Conservation (phyloP, 2,888 invertebrate species). For the Pammene fasciana region DNA sequence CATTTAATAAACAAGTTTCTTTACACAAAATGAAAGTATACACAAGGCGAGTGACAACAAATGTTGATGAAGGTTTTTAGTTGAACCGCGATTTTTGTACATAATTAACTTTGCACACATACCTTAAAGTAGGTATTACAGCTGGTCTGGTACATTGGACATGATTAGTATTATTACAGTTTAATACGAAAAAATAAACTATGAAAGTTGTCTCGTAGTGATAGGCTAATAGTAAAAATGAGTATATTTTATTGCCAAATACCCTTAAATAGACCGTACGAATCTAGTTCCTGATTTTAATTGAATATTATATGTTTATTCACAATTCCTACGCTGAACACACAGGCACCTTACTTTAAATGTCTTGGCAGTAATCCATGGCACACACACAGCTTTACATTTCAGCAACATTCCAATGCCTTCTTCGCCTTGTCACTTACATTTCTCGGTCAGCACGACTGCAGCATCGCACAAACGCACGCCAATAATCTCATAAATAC, state of each 20-base stretch:
- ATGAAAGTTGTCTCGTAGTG: neutral
- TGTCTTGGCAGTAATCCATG: slow-evolving; percentile 75
- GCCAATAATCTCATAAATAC: slow-evolving; percentile 5
- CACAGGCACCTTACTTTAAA: slow-evolving; percentile 77
- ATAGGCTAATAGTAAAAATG: slow-evolving; percentile 20
- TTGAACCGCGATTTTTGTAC: no score
- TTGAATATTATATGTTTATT: slow-evolving; percentile 42
- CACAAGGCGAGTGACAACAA: no score
- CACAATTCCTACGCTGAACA: slow-evolving; percentile 63
- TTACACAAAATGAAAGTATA: no score
- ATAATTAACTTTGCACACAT: no score
- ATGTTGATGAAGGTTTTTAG: no score
- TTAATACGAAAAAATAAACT: no score
- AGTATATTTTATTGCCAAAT: slow-evolving; percentile 33
- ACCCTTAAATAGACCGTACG: slow-evolving; percentile 29
- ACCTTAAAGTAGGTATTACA: no score
- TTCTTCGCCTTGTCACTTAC: slow-evolving; percentile 26
- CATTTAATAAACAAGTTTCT: no score
- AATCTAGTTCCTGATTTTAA: slow-evolving; percentile 27
- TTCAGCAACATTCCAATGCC: slow-evolving; percentile 31
- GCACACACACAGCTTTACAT: slow-evolving; percentile 59
- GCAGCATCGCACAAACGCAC: neutral
- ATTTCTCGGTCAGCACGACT: slow-evolving; percentile 11
- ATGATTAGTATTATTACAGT: no score
- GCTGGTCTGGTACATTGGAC: no score